Percentiles rank a stretch among this genome's conserved stretches.
Conservation (phyloP, 2,888 invertebrate genomes). For the Spisula solida region DNA sequence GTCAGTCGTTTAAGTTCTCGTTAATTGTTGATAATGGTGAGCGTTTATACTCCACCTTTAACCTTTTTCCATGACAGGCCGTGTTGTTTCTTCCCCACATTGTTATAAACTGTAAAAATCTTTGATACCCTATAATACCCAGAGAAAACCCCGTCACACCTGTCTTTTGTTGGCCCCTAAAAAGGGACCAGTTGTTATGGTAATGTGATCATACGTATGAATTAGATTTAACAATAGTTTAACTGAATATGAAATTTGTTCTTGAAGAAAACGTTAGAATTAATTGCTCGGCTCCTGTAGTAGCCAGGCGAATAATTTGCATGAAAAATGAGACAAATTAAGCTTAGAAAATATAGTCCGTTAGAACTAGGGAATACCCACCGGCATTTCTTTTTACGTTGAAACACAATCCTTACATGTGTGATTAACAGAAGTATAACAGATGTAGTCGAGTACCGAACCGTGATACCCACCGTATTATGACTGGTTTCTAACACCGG, state of each 20-base stretch:
- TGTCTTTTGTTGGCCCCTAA: constrained; percentile 41
- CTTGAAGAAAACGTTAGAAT: constrained; percentile 52
- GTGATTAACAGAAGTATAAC: neutral
- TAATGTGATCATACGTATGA: constrained; percentile 39
- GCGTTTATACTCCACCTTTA: constrained; percentile 26
- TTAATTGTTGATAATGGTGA: constrained; percentile 31
- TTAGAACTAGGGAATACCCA: constrained; percentile 6
- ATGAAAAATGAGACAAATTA: constrained; percentile 36
- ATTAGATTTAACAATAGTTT: constrained; percentile 36
- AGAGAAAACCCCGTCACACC: constrained; percentile 42
- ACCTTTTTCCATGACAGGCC: constrained; percentile 24
- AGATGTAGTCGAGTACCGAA: neutral
- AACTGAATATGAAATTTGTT: constrained; percentile 37
- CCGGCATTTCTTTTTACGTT: constrained; percentile 25
- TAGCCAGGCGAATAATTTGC: constrained; percentile 27
- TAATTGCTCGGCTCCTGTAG: constrained; percentile 38
- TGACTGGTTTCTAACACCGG: neutral
- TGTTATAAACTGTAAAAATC: constrained; percentile 17
- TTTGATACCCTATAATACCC: neutral
- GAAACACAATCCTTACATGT: constrained; percentile 19
- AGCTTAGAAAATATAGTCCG: constrained; percentile 21
- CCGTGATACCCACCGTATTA: neutral
- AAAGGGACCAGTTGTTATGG: constrained; percentile 46
- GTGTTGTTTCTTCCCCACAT: constrained; percentile 1
- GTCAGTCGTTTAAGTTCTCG: constrained; percentile 34